Base-by-base conservation (phyloP, 2,888 invertebrate genomes). In the Epinotia brunnichana region DNA sequence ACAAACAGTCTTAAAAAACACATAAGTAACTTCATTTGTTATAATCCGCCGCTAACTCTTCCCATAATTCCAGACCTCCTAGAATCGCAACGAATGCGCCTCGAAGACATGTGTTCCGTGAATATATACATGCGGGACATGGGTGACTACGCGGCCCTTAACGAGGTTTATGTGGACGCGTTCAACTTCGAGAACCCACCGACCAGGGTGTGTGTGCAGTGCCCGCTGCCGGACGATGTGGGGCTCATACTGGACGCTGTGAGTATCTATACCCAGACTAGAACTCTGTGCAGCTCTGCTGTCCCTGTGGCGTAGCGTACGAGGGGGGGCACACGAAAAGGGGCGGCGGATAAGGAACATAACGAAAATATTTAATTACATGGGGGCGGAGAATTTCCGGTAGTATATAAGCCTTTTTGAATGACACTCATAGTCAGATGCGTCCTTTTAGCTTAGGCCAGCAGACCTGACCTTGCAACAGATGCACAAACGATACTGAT, bases 91-190 rank as follows among this genome's bases (percentile, higher is more conserved):
- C 88, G 90, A 48, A 88, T 95, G 79, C 88, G 90, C 35, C 85
- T 96, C 71, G 87, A 90, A 69, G 96, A 98, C 83, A 92, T 98
- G 66, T 96, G 97, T 81, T 96, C 96, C 53, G 95, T 98, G 64
- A 96, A 96, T 77, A 94, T 98, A 81, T 98, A 97, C 85, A 95
- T 99, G 81, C 94, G 96, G 59, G 96, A 97, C 80, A 98, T 99
- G 96, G 93, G 93, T 0, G 95, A 96, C 78, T 99, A 98, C 87
- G 92, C 95, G 0, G 94, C 94, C 10, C 90, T 98, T 76, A 99
- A 98, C 87, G 94, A 94, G 75, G 95, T 96, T 19, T 99, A 99
- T 85, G 94, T 95, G 68, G 94, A 95, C 68, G 94, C 95, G 76
- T 96, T 98, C 83, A 94, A 94, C 79, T 95, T 96, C 87, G 91